Base-by-base conservation (phyloP, 2,113 vertebrate species). In the Actenoides hombroni region DNA sequence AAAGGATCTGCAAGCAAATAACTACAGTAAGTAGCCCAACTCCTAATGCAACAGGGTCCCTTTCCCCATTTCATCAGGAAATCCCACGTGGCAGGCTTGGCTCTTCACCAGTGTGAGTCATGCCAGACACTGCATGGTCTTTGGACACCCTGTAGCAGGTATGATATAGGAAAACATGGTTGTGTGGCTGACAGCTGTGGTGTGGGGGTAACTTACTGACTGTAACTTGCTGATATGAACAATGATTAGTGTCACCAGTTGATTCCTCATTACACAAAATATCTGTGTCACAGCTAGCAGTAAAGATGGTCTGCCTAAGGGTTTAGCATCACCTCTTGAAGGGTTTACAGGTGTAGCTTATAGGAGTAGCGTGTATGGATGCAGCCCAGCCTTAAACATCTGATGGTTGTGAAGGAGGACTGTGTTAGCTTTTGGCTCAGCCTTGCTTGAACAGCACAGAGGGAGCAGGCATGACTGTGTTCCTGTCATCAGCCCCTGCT, bases 11-110 rank as follows among this genome's bases (percentile, higher is more conserved):
- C 39, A 4, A 31, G 21, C 15, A 14, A 21, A 28, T 19, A 40
- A 28, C 6, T 17, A 9, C 24, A 24, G 54, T 1, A 2, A 59
- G 31, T 0, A 42, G 48, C 57, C 29, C 40, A 8, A 37, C 49
- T 28, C n/a, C 39, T 3, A 3, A 13, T 0, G 5, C 16, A 16
- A 13, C 0, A 7, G 33, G 48, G 23, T 76, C 35, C 3, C 40
- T 13, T 9, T 51, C 10, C 19, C 28, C 11, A 1, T 17, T 11
- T 4, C 37, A 10, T 4, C 37, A 6, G 81, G n/a, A 67, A 70
- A 65, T 78, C 24, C 40, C 31, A 46, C 0, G 0, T 2, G 7
- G 17, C 65, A 92, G 48, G 10, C 15, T 7, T 33, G 83, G 48
- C n/a, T 90, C n/a, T 35, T 37, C 16, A 7, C 25, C 0, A 1